A percentile compares a stretch with the other conserved stretches of the same genome.
These are phyloP conservation scores for Chaetura pelagica DNA, from an alignment of 2,113 vertebrate species.

Conservation along the genomic window DNA sequence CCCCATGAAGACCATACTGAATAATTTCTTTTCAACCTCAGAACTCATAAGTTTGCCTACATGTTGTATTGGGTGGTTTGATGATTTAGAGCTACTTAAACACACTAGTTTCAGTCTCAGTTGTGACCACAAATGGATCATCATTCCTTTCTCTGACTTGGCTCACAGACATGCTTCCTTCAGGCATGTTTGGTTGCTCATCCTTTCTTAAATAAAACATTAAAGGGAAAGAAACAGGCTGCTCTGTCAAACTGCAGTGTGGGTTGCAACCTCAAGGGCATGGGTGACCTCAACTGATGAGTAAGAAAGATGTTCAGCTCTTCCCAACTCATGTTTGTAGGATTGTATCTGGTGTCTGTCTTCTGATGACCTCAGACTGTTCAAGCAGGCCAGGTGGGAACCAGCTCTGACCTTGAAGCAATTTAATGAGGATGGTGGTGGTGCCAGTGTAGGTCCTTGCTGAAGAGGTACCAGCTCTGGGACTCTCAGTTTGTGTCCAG, in stretches of 20 bases:
- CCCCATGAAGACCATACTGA: neutral
- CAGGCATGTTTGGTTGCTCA: neutral
- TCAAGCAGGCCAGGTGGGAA: neutral
- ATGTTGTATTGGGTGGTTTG: neutral
- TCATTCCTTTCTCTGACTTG: neutral
- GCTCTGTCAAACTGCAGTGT: neutral
- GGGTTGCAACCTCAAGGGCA: neutral
- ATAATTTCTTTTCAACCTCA: neutral
- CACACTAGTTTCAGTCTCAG: neutral
- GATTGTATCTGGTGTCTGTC: neutral
- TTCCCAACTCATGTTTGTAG: neutral
- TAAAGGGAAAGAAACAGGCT: neutral
- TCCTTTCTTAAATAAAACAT: neutral
- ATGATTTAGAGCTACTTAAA: neutral
- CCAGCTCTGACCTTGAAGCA: neutral
- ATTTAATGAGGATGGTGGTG: neutral
- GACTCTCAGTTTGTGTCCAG: neutral
- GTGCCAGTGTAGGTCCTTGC: neutral
- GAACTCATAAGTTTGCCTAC: neutral
- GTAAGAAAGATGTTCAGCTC: neutral
- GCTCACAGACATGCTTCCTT: neutral
- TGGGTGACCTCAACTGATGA: neutral
- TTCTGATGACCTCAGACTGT: neutral
- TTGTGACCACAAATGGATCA: neutral
- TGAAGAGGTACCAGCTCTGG: neutral